Evolutionary conservation across 2,888 invertebrate species (phyloP).

Genomic region (Latrodectus elegans): DNA sequence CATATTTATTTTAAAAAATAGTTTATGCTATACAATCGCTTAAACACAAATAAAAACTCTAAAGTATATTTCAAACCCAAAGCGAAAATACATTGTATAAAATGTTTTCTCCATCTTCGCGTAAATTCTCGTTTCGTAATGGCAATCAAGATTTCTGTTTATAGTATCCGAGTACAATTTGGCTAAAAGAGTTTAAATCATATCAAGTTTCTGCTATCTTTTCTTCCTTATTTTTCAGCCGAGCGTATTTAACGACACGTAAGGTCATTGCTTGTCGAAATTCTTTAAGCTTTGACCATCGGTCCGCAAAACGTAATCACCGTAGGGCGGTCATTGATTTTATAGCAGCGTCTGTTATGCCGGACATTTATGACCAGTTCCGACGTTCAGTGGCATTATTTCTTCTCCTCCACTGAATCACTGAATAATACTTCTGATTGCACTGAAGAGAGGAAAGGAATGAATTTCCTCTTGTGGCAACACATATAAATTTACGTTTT

Average conservation of each 20-base stretch:
- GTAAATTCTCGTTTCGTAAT: too few species aligned
- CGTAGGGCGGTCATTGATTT: slow-evolving; percentile 60
- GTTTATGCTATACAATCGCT: too few species aligned
- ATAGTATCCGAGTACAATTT: too few species aligned
- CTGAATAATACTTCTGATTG: slow-evolving; percentile 28
- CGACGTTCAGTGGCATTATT: slow-evolving; percentile 21
- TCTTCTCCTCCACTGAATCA: slow-evolving; percentile 26
- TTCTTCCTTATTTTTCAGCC: slow-evolving; percentile 27
- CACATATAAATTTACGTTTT: too few species aligned
- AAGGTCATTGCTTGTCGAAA: slow-evolving; percentile 63
- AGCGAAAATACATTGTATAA: too few species aligned
- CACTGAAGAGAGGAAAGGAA: neutral
- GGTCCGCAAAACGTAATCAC: slow-evolving; percentile 61
- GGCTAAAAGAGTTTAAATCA: slow-evolving; percentile 37
- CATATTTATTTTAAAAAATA: too few species aligned
- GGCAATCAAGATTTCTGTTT: too few species aligned
- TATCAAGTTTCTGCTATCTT: slow-evolving; percentile 18
- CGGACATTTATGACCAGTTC: slow-evolving; percentile 52
- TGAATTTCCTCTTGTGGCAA: neutral
- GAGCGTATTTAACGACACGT: slow-evolving; percentile 66
- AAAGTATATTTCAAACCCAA: too few species aligned
- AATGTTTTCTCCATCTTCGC: too few species aligned
- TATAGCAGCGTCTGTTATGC: slow-evolving; percentile 55
- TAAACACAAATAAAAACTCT: too few species aligned
- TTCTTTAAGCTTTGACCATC: slow-evolving; percentile 52